These are phyloP conservation scores for Lithophane semibrunnea DNA, from an alignment of 2,888 invertebrate species.

Conservation along the genomic window DNA sequence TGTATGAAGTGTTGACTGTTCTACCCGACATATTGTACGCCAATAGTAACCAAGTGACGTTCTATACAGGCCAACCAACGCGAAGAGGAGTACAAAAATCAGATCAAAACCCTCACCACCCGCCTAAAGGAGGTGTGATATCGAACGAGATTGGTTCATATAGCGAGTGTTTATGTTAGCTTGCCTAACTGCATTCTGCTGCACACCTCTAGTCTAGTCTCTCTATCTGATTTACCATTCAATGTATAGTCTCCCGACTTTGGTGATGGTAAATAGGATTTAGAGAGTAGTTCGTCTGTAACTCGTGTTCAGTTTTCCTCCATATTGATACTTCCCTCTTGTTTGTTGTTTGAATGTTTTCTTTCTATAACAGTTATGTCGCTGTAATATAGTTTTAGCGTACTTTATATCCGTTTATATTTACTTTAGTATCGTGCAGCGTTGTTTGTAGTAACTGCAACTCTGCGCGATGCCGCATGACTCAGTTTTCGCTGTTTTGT, in stretches of 20 bases:
- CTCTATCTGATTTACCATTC: slow-evolving; percentile 74
- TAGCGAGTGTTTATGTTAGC: slow-evolving; percentile 84
- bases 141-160: slow-evolving; percentile 79
- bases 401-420: slow-evolving; percentile 60
- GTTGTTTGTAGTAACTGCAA: slow-evolving; percentile 66
- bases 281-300: slow-evolving; percentile 77
- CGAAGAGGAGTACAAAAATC: slow-evolving; percentile 99
- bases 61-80: slow-evolving; percentile 98
- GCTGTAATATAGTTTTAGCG: slow-evolving; percentile 73
- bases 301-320: slow-evolving; percentile 76
- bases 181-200: slow-evolving; percentile 87
- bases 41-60: slow-evolving; percentile 76
- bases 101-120: slow-evolving; percentile 99
- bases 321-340: slow-evolving; percentile 69
- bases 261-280: slow-evolving; percentile 77
- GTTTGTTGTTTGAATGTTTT: slow-evolving; percentile 80
- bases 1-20: slow-evolving; percentile 38
- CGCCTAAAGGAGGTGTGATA: slow-evolving; percentile 99
- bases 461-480: slow-evolving; percentile 77
- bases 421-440: slow-evolving; percentile 73
- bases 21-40: slow-evolving; percentile 22
- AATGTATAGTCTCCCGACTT: slow-evolving; percentile 53
- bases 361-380: slow-evolving; percentile 73
- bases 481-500: slow-evolving; percentile 84
- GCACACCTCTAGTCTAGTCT: slow-evolving; percentile 77